These are phyloP conservation scores for Vipera latastei DNA, from an alignment of 2,797 vertebrate species.

Conservation along the genomic window DNA sequence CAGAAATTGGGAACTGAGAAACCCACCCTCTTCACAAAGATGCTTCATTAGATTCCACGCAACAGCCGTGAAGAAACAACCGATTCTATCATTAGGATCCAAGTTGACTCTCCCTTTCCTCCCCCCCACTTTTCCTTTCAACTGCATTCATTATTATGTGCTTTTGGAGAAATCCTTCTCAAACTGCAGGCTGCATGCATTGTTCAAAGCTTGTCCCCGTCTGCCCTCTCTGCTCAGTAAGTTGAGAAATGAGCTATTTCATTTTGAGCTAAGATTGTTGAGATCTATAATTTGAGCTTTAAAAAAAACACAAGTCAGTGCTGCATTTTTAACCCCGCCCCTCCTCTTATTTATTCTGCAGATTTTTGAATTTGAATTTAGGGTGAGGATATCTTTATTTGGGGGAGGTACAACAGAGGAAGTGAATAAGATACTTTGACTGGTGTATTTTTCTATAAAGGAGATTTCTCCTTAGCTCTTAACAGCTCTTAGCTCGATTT, in stretches of 20 bases:
- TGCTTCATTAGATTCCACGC: neutral
- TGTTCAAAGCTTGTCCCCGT: conserved; percentile 20
- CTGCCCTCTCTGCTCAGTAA: conserved; percentile 30
- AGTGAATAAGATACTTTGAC: neutral
- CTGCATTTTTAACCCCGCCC: neutral
- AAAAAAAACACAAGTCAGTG: neutral
- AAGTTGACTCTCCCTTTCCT: neutral
- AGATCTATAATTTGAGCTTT: neutral
- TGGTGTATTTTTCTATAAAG: neutral
- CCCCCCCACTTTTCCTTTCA: neutral
- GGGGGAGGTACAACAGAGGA: neutral
- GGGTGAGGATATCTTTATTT: neutral
- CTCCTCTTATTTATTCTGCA: neutral
- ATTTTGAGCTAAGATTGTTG: neutral
- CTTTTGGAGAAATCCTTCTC: conserved; percentile 12
- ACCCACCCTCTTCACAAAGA: neutral
- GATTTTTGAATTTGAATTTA: neutral
- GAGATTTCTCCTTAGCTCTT: neutral
- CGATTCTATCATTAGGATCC: neutral
- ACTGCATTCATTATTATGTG: neutral
- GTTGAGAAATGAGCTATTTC: conserved; percentile 10
- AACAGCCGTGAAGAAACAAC: conserved; percentile 2
- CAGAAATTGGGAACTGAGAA: neutral
- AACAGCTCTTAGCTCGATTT: neutral
- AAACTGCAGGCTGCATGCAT: conserved; percentile 20